These are phyloP conservation scores for Drosophila varians DNA, from an alignment of 1,140 invertebrate genomes.

Conservation along the genomic window DNA sequence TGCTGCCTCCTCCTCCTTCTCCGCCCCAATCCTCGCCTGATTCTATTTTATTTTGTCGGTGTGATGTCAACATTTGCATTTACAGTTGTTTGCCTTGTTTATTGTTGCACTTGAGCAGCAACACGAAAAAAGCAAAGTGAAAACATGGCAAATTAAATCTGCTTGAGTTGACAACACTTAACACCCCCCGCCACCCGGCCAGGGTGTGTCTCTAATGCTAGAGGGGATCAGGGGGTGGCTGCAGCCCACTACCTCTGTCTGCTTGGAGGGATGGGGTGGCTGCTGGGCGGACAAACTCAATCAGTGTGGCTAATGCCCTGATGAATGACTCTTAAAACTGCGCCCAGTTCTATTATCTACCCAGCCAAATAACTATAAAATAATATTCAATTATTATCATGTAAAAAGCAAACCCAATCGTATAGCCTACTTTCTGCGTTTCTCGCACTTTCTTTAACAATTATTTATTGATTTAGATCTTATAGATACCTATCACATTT, in stretches of 20 bases:
- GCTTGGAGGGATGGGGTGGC: too few species aligned
- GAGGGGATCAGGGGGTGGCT: neutral
- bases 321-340: constrained; percentile 77
- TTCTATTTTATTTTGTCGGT: constrained; percentile 44
- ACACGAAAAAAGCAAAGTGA: constrained; percentile 27
- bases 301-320: constrained; percentile 75
- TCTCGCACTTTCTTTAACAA: too few species aligned
- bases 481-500: too few species aligned
- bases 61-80: constrained; percentile 80
- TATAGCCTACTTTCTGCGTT: too few species aligned
- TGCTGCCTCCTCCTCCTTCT: neutral
- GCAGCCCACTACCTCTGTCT: neutral
- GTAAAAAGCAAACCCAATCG: too few species aligned
- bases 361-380: neutral
- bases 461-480: too few species aligned
- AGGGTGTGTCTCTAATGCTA: neutral
- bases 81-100: constrained; percentile 72
- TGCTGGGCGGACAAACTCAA: constrained; percentile 51
- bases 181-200: constrained; percentile 27
- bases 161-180: constrained; percentile 82
- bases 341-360: constrained; percentile 32
- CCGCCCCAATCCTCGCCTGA: neutral
- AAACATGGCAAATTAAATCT: constrained; percentile 82
- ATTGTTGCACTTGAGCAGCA: constrained; percentile 66
- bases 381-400: too few species aligned